Evolutionary conservation across 2,797 vertebrate genomes (phyloP).

Genomic region (Peromyscus aztecus): DNA sequence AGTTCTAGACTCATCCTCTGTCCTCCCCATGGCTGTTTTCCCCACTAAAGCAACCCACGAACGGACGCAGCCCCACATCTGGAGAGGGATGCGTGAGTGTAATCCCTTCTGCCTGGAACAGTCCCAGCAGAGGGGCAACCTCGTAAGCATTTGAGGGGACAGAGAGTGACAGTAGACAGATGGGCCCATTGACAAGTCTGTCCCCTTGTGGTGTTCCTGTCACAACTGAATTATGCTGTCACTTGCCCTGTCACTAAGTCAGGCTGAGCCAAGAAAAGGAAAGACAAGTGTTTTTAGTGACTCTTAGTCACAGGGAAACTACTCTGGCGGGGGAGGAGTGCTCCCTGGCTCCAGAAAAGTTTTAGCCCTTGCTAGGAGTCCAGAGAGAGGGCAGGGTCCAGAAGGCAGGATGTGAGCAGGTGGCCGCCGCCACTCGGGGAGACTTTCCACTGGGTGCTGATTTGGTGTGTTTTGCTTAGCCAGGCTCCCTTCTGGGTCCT

Average conservation of each 20-base stretch:
- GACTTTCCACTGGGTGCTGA: background rate
- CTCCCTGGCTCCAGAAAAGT: background rate
- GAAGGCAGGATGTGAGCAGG: background rate
- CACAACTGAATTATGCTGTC: conserved; percentile 79
- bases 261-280: conserved; percentile 46
- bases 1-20: conserved; percentile 28
- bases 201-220: conserved; percentile 72
- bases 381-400: background rate
- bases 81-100: background rate
- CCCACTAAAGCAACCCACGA: background rate
- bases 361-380: background rate
- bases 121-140: conserved; percentile 30
- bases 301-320: conserved; percentile 45
- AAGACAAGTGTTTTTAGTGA: conserved; percentile 52
- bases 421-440: background rate
- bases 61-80: background rate
- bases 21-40: background rate
- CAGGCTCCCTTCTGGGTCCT: background rate
- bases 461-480: background rate
- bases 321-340: background rate
- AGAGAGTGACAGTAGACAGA: conserved; percentile 72
- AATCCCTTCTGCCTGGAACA: background rate
- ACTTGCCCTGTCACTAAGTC: conserved; percentile 57
- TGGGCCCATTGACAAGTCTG: conserved; percentile 65
- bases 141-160: background rate